These are phyloP conservation scores for Xerus rutilus DNA, from an alignment of 2,797 vertebrate genomes.

Conservation along the genomic window DNA sequence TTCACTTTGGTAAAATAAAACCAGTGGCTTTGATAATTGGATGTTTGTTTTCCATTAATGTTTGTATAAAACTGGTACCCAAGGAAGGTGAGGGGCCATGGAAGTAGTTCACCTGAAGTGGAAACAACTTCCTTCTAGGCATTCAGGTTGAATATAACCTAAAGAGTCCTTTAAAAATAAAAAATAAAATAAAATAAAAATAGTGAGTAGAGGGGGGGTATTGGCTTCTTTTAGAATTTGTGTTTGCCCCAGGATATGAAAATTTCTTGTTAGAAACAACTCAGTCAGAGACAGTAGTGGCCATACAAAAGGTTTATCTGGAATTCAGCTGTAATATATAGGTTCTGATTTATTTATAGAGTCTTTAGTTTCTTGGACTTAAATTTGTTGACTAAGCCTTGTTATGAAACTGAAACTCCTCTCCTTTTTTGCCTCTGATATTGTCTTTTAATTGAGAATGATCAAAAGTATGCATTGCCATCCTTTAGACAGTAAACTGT, in stretches of 20 bases:
- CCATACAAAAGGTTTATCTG: background rate
- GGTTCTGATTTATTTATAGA: background rate
- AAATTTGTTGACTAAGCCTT: slow-evolving; percentile 37
- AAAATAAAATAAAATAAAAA: background rate
- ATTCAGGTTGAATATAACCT: background rate
- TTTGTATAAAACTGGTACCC: slow-evolving; percentile 37
- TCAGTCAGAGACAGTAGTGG: background rate
- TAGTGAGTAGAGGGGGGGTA: background rate
- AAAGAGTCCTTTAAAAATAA: slow-evolving; percentile 40
- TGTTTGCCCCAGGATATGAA: slow-evolving; percentile 16
- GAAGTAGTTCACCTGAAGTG: background rate
- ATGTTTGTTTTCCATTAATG: slow-evolving; percentile 58
- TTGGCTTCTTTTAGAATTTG: slow-evolving; percentile 6
- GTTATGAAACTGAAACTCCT: slow-evolving; percentile 16
- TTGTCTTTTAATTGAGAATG: slow-evolving; percentile 36
- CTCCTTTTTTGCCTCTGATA: background rate
- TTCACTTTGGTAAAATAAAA: slow-evolving; percentile 53
- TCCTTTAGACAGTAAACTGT: background rate
- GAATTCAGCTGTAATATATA: background rate
- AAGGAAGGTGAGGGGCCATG: background rate
- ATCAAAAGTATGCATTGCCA: background rate
- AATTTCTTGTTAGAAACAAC: slow-evolving; percentile 38
- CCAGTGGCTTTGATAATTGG: background rate
- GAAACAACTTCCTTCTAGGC: slow-evolving; percentile 28
- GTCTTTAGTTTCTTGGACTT: background rate